A percentile compares a stretch with the other conserved stretches of the same genome.
These are phyloP conservation scores for Papilio demoleus DNA, from an alignment of 2,888 invertebrate species.

Conservation along the genomic window DNA sequence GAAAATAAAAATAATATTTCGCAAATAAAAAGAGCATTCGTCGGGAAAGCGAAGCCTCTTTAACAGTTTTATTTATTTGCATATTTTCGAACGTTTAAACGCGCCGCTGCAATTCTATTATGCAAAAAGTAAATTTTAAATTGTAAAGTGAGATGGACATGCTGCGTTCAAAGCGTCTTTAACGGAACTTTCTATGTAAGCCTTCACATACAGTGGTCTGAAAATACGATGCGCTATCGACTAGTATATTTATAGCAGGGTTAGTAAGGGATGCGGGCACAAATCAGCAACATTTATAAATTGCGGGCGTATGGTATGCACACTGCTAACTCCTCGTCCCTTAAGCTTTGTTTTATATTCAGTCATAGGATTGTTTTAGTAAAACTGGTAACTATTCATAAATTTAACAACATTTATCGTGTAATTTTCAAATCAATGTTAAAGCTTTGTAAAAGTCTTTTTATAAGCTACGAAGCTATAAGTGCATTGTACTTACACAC, in stretches of 20 bases:
- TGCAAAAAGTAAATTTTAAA: conserved; percentile 22
- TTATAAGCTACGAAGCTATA: too few relatives aligned
- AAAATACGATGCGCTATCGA: conserved; percentile 65
- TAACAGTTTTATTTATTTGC: conserved; percentile 29
- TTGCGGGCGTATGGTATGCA: conserved; percentile 2
- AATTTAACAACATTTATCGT: not conserved
- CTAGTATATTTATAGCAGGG: conserved; percentile 65
- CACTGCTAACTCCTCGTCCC: not conserved
- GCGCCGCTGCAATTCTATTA: conserved; percentile 5
- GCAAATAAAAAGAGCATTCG: conserved; percentile 10
- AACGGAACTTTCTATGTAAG: conserved; percentile 44
- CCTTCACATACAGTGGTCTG: conserved; percentile 51
- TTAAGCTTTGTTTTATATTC: conserved; percentile 2
- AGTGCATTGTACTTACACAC: too few relatives aligned
- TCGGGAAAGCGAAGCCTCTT: not conserved
- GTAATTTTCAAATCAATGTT: not conserved
- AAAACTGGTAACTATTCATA: not conserved
- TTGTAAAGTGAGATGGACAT: conserved; percentile 24
- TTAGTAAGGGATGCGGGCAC: conserved; percentile 22
- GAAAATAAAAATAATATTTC: conserved; percentile 10
- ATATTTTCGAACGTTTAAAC: conserved; percentile 21
- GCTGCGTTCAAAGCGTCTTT: conserved; percentile 15
- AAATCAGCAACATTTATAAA: conserved; percentile 26
- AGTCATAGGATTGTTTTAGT: not conserved
- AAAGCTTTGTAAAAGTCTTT: too few relatives aligned